Percentiles rank a stretch among this genome's conserved stretches.
phyloP scores from a whole-genome alignment of 2,888 invertebrate genomes.

The Poecilobothrus nobilitatus region DNA sequence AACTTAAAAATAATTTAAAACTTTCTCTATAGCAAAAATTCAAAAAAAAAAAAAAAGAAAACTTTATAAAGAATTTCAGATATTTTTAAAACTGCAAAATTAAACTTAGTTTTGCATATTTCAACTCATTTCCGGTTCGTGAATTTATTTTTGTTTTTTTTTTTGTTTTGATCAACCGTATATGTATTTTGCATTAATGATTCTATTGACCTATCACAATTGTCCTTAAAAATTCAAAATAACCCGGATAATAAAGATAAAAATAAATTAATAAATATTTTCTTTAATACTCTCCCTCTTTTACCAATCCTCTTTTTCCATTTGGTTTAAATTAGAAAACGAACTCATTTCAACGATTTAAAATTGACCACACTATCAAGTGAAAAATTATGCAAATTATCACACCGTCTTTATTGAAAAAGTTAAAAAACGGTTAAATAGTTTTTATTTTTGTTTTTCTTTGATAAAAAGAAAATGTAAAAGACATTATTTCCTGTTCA shows the following conservation, averaged over 20 bases:
- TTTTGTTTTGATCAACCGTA: too few species aligned
- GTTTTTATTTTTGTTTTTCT: neutral
- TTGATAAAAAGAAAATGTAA: neutral
- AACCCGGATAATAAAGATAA: too few species aligned
- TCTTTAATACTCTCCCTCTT: too few species aligned
- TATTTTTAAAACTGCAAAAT: neutral
- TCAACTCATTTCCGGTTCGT: neutral
- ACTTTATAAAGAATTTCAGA: constrained; percentile 30
- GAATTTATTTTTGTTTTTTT: neutral
- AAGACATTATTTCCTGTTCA: constrained; percentile 18
- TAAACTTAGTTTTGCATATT: neutral
- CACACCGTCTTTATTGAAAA: neutral
- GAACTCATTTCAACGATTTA: too few species aligned
- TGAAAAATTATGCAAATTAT: neutral
- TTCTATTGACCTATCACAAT: neutral
- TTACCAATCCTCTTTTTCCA: too few species aligned
- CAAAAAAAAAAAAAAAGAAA: constrained; percentile 29
- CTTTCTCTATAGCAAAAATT: too few species aligned
- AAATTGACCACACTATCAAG: too few species aligned
- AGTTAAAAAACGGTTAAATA: neutral
- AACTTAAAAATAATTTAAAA: too few species aligned
- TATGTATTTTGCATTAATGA: neutral
- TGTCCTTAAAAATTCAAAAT: neutral
- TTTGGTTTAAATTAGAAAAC: too few species aligned
- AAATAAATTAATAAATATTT: too few species aligned